Base-by-base conservation (phyloP, 1,140 invertebrate genomes). In the Drosophila obscura region DNA sequence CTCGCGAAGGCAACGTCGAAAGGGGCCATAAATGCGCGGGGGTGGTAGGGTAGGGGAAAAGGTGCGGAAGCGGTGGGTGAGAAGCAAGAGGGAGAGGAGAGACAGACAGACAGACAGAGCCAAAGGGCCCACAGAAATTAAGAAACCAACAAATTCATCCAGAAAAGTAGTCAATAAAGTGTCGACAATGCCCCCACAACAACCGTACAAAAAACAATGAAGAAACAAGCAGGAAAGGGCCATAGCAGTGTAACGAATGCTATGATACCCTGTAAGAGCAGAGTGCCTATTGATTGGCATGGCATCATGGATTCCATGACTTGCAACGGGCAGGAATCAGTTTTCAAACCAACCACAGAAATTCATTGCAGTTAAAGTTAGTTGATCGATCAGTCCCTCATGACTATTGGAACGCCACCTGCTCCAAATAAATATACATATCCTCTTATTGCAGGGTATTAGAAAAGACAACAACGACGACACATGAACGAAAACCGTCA, bases 121-220 rank as follows among this genome's bases (percentile, higher is more conserved):
- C 65, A 51, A 65, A 56, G 69, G 55, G 35, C 35, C 35, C 83
- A 79, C 73, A 51, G 73, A 88, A 83, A 88, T 88, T 88, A 88
- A 88, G 83, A 88, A 88, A 88, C 83, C 83, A 88, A 88, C 83
- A 88, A 88, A 88, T 88, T 88, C 83, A 88, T 88, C 83, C 83
- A 88, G 83, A 82, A 88, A 88, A 88, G 83, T 88, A 88, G 83
- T 88, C 83, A 88, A 88, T 88, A 88, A 88, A 88, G 83, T 88
- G 83, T 88, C 83, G 83, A 87, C 83, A 87, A 87, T 87, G 83
- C 76, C 72, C 83, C 72, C 83, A 66, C 78, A 87, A 74, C 69
- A 78, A 57, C 73, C 59, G 53, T 53, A 35, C 56, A 61, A 73
- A 62, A 57, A 75, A 53, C 72, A 59, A 58, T 57, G 66, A 63